Conservation (phyloP, 2,888 invertebrate species). For the Rhodophaea formosa region DNA sequence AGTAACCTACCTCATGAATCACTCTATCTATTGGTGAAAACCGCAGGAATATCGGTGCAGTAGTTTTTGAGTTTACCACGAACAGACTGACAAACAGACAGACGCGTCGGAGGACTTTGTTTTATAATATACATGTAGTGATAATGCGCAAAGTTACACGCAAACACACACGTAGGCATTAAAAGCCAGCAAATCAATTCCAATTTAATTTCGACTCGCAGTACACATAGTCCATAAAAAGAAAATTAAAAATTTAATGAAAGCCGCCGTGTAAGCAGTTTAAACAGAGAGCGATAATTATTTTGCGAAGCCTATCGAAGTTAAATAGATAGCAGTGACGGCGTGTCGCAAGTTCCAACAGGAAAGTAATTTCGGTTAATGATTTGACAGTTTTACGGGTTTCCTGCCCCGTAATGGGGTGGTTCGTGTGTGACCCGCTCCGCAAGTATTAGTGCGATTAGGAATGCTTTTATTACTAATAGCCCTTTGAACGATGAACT, state of each 20-base stretch:
- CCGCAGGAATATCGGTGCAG: too few relatives aligned
- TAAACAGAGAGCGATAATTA: slow-evolving; percentile 1
- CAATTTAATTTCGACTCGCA: background rate
- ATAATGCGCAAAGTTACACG: slow-evolving; percentile 23
- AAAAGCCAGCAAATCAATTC: background rate
- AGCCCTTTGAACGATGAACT: slow-evolving; percentile 55
- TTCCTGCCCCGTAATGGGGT: slow-evolving; percentile 38
- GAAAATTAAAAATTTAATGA: background rate
- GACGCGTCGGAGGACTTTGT: too few relatives aligned
- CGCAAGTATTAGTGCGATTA: slow-evolving; percentile 49
- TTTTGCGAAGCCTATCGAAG: background rate
- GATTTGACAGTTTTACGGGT: slow-evolving; percentile 64
- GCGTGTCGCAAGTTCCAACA: slow-evolving; percentile 37
- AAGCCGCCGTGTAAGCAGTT: background rate
- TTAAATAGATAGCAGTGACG: slow-evolving; percentile 12
- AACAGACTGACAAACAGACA: too few relatives aligned
- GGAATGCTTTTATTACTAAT: slow-evolving; percentile 60
- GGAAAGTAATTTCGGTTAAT: slow-evolving; percentile 63
- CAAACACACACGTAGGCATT: slow-evolving; percentile 30
- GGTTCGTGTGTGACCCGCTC: slow-evolving; percentile 48
- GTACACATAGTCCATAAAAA: background rate
- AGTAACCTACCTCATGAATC: too few relatives aligned
- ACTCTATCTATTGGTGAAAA: too few relatives aligned
- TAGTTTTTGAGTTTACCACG: too few relatives aligned
- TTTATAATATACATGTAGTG: too few relatives aligned